Evolutionary conservation across 2,888 invertebrate species (phyloP).

Genomic region (Lysandra coridon): DNA sequence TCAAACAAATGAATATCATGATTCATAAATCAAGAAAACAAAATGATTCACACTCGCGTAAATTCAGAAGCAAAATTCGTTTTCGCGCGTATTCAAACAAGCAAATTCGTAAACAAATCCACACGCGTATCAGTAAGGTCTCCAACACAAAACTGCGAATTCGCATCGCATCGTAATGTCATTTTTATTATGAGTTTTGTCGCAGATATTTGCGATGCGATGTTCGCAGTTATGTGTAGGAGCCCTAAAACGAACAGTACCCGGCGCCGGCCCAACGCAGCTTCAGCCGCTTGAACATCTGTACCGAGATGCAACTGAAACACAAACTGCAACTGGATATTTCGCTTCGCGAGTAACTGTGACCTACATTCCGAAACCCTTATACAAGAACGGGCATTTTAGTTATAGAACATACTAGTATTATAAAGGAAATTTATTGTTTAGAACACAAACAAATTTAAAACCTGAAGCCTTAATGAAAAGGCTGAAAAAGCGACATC

Average conservation of each 20-base stretch:
- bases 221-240: too few relatives aligned
- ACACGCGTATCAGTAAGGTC: background rate
- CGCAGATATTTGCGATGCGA: too few relatives aligned
- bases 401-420: background rate
- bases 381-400: background rate
- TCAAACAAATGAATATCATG: too few relatives aligned
- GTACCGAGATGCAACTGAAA: slow-evolving; percentile 47
- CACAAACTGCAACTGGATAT: background rate
- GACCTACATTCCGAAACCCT: background rate
- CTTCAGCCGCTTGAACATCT: slow-evolving; percentile 47
- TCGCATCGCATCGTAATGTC: too few relatives aligned
- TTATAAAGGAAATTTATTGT: background rate
- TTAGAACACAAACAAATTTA: too few relatives aligned
- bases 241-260: slow-evolving; percentile 36
- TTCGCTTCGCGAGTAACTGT: background rate
- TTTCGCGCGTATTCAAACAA: background rate
- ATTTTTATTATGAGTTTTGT: too few relatives aligned
- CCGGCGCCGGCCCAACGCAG: slow-evolving; percentile 46
- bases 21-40: background rate
- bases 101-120: slow-evolving; percentile 27
- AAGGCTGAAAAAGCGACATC: too few relatives aligned
- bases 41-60: background rate
- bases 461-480: too few relatives aligned
- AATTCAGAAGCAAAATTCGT: slow-evolving; percentile 1
- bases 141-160: too few relatives aligned